Percentiles rank a stretch among this genome's conserved stretches.
These are phyloP conservation scores for Apodemia zela DNA, from an alignment of 2,888 invertebrate species.

Conservation along the genomic window DNA sequence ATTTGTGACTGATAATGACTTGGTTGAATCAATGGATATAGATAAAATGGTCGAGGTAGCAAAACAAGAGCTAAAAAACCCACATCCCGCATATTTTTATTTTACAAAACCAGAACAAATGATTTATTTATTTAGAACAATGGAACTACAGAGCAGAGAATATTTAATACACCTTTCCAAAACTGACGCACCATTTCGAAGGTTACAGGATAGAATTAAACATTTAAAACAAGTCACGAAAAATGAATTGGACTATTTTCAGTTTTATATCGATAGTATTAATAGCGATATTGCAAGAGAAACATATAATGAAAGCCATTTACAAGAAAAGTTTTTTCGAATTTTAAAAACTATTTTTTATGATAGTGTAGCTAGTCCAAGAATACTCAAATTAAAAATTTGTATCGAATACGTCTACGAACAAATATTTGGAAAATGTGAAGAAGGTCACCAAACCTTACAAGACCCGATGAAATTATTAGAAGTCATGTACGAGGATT, in stretches of 20 bases:
- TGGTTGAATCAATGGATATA: constrained; percentile 62
- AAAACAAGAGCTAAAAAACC: constrained; percentile 53
- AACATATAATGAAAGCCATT: constrained; percentile 55
- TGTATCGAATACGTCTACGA: constrained; percentile 74
- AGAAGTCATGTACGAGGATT: constrained; percentile 71
- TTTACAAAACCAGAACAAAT: constrained; percentile 60
- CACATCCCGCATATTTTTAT: constrained; percentile 50
- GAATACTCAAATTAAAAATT: constrained; percentile 63
- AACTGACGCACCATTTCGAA: constrained; percentile 54
- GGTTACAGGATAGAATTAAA: constrained; percentile 54
- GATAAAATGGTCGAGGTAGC: constrained; percentile 65
- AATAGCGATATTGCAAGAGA: constrained; percentile 59
- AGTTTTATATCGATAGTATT: constrained; percentile 63
- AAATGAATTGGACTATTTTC: constrained; percentile 65
- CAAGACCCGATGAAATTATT: constrained; percentile 71
- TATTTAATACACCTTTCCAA: constrained; percentile 64
- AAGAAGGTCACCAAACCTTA: constrained; percentile 66
- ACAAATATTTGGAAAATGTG: constrained; percentile 68
- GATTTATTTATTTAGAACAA: constrained; percentile 62
- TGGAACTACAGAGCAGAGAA: constrained; percentile 73
- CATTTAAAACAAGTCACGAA: constrained; percentile 55
- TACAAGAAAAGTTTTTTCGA: constrained; percentile 65
- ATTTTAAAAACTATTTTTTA: constrained; percentile 65
- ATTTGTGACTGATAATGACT: constrained; percentile 64
- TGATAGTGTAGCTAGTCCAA: constrained; percentile 63